A percentile compares a stretch with the other conserved stretches of the same genome.
These are phyloP conservation scores for Epistrophe eligans DNA, from an alignment of 2,888 invertebrate species.

Conservation along the genomic window DNA sequence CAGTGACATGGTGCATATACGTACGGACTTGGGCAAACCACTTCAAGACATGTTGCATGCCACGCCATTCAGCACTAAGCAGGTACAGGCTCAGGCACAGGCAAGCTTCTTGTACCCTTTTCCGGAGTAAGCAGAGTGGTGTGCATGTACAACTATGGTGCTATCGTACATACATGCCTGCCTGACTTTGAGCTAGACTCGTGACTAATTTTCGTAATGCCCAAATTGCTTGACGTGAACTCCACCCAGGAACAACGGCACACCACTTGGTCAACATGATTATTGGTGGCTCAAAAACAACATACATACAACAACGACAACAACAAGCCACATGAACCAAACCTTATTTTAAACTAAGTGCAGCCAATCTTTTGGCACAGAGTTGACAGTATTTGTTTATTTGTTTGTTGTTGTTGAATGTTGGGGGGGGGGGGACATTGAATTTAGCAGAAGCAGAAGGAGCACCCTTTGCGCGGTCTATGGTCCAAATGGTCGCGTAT, in stretches of 20 bases:
- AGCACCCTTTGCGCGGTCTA: constrained; percentile 18
- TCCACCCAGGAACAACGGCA: constrained; percentile 74
- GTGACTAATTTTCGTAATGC: constrained; percentile 76
- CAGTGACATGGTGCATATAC: constrained; percentile 66
- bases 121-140: constrained; percentile 1
- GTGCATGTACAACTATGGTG: constrained; percentile 3
- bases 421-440: constrained; percentile 34
- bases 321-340: constrained; percentile 22
- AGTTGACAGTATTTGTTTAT: constrained; percentile 64
- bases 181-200: constrained; percentile 64
- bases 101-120: constrained; percentile 26
- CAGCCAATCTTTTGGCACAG: constrained; percentile 39
- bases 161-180: constrained; percentile 42
- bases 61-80: constrained; percentile 13
- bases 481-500: constrained; percentile 58
- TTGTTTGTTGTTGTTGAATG: constrained; percentile 30
- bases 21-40: constrained; percentile 40
- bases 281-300: constrained; percentile 57
- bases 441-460: constrained; percentile 29
- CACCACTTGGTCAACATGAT: constrained; percentile 70
- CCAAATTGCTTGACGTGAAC: constrained; percentile 75
- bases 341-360: constrained; percentile 20
- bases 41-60: constrained; percentile 66
- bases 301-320: constrained; percentile 33
- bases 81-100: background rate